Evolutionary conservation across 1,140 invertebrate genomes (phyloP), one percentile per base, ranked within the genome.

Genomic region (Amyelois transitella): DNA sequence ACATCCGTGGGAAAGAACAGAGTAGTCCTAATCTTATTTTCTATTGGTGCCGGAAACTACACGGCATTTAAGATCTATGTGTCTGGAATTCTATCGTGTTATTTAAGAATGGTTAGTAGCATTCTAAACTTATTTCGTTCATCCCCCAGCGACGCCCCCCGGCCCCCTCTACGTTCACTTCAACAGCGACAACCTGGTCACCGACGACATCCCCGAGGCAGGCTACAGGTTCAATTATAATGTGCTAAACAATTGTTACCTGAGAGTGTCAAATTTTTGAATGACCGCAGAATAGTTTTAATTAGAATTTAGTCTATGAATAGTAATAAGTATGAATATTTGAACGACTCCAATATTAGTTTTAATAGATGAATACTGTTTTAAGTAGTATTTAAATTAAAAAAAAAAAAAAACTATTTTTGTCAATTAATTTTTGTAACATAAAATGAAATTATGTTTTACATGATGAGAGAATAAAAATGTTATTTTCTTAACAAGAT

Each of bases 151-250:
- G 2, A 78, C 83, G 0, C 84, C 87, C 0, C 82, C 86, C 0
- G 87, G 87, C 3, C 87, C 86, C 0, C 75, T 89, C 1, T 83
- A 86, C 71, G 79, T 89, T 2, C 69, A 84, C 55, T 89, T 89
- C 80, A 77, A 82, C 60, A 84, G 76, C 20, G 88, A 89, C 65
- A 81, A 88, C 47, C 48, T 88, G n/a, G 75, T 77, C 1, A 77
- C 75, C 0, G 70, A 83, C 6, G 73, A 72, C 24, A 49, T 81
- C 0, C 21, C 60, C 0, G 88, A 89, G 55, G 53, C 63, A 0
- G 88, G 88, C 0, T 89, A 81, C 53, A 62, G 83, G 8, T 87
- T 89, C 43, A 84, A 74, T 55, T 89, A 88, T 54, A 86, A 87
- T 55, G 81, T 88, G 0, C 65, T 89, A 0, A 89, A 88, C 44